phyloP scores from a whole-genome alignment of 1,140 invertebrate species.

The Atta cephalotes region DNA sequence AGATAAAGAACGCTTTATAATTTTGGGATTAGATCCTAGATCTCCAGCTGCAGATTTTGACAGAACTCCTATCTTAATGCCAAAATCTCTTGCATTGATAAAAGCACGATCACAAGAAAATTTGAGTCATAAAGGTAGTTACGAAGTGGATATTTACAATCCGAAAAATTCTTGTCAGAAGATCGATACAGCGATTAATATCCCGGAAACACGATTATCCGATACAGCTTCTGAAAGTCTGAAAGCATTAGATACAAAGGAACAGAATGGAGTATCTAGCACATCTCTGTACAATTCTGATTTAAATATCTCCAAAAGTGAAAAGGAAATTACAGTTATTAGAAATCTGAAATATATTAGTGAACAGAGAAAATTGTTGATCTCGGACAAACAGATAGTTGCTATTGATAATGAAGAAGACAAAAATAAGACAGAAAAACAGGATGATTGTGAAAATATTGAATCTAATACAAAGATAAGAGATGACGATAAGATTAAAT shows the following conservation, averaged over 20 bases:
- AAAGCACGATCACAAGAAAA: conserved; percentile 62
- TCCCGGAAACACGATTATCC: conserved; percentile 78
- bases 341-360: conserved; percentile 20
- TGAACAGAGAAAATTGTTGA: not conserved
- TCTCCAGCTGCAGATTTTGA: conserved; percentile 81
- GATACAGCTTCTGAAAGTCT: conserved; percentile 18
- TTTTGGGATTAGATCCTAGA: conserved; percentile 78
- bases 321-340: conserved; percentile 50
- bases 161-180: conserved; percentile 73
- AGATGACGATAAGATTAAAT: conserved; percentile 74
- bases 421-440: not conserved
- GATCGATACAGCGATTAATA: conserved; percentile 62
- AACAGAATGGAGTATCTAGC: not conserved
- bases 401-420: not conserved
- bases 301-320: conserved; percentile 35
- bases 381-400: conserved; percentile 29
- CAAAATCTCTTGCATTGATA: conserved; percentile 72
- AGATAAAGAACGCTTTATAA: conserved; percentile 64
- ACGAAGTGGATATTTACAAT: conserved; percentile 55
- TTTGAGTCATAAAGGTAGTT: conserved; percentile 51
- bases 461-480: conserved; percentile 5
- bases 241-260: not conserved
- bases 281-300: not conserved
- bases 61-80: conserved; percentile 81
- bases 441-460: conserved; percentile 20